Evolutionary conservation across 2,888 invertebrate species (phyloP), one percentile per base, ranked within the genome.

Genomic region (Cataglyphis cursor): DNA sequence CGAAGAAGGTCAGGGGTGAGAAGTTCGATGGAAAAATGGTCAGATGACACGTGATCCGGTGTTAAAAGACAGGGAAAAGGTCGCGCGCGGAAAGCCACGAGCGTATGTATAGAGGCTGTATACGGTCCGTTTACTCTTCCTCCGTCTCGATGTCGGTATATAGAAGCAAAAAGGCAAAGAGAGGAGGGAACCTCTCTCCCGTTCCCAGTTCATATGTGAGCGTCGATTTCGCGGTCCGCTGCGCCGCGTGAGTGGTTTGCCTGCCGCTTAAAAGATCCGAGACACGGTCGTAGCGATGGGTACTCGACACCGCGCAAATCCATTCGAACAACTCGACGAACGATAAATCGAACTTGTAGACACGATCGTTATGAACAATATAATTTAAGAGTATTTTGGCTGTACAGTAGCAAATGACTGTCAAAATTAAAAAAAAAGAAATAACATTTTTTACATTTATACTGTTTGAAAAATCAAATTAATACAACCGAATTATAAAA

Each of bases 201-300:
- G 90, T 91, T 93, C 90, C 89, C 90, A 91, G 93, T 94, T 94
- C 94, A 94, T 93, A 94, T 94, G 94, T 94, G 94, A 94, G 94
- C 94, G 93, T 94, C 94, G 94, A 95, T 95, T 95, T 95, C 94
- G 94, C 94, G 95, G 93, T 95, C 92, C 93, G 94, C 93, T 95
- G 94, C 93, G 88, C 93, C 93, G 92, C 92, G 93, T 95, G 95
- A 95, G 94, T 94, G 94, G 92, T 89, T 92, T 90, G 92, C 90
- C 88, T 87, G 91, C 89, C 91, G 91, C 89, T 93, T 91, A 91
- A 92, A 92, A 91, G 91, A 91, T 91, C 88, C 90, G 89, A 92
- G 92, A 89, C 90, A 87, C 86, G 90, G 87, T 76, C 87, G 90
- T 89, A 91, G 92, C 88, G 90, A 91, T 91, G 92, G 92, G 90